Evolutionary conservation across 2,113 vertebrate genomes (phyloP).

Genomic region (Motacilla alba): DNA sequence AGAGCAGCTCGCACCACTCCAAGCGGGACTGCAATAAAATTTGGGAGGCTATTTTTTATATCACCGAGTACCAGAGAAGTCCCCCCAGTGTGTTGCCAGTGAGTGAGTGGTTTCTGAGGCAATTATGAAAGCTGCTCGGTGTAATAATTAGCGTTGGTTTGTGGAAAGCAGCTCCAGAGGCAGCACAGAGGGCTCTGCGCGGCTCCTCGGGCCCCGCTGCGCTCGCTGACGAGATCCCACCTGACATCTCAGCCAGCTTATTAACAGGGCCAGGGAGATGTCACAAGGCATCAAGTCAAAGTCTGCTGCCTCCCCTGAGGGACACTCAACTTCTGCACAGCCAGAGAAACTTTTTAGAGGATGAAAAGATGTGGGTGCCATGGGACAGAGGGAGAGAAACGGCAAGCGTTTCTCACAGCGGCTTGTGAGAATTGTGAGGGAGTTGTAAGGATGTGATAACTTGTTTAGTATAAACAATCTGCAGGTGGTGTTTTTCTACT

Average conservation of each 20-base stretch:
- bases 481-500: no score
- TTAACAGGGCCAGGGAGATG: conserved; percentile 37
- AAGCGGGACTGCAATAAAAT: not conserved
- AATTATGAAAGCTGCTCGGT: not conserved
- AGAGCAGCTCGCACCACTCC: not conserved
- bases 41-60: not conserved
- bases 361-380: not conserved
- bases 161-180: not conserved
- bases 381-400: no score
- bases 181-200: not conserved
- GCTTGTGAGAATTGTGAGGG: no score
- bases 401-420: no score
- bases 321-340: not conserved
- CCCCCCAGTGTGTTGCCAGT: rapidly evolving
- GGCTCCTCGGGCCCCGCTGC: not conserved
- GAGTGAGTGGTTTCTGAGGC: not conserved
- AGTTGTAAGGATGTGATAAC: no score
- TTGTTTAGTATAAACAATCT: no score
- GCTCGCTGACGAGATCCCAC: conserved; percentile 6
- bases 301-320: not conserved
- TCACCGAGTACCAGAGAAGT: not conserved
- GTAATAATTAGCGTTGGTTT: not conserved
- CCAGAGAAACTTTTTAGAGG: not conserved
- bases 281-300: conserved; percentile 56
- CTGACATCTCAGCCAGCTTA: conserved; percentile 48